Conservation (phyloP, 2,113 vertebrate species). For the Calidris pygmaea region DNA sequence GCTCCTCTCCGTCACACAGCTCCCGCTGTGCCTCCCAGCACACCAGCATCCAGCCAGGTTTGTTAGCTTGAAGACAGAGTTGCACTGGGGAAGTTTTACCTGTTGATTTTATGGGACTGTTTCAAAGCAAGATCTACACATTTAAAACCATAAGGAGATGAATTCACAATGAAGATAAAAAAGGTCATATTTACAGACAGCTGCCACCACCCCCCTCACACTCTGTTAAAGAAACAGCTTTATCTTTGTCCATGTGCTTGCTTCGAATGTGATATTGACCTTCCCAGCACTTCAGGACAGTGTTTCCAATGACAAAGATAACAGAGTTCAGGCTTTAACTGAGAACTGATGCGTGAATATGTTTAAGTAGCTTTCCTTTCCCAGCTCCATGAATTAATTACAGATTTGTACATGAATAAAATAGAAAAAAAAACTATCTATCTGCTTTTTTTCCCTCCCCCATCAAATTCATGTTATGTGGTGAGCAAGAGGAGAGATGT, state of each 20-base stretch:
- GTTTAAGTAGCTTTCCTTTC: not conserved
- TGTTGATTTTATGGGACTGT: not conserved
- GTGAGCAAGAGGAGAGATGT: not conserved
- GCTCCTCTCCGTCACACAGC: not conserved
- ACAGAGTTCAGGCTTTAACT: not conserved
- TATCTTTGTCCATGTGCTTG: not conserved
- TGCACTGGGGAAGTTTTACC: not conserved
- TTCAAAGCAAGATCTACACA: not conserved
- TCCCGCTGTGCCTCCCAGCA: not conserved
- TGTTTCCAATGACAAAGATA: not conserved
- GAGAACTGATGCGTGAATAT: not conserved
- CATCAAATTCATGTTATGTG: not conserved
- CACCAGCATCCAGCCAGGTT: not conserved
- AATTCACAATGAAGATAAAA: not conserved
- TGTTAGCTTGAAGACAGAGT: not conserved
- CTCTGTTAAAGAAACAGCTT: not conserved
- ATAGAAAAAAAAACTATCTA: not conserved
- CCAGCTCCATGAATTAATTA: not conserved
- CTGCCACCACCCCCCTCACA: not conserved
- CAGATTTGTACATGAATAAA: not conserved
- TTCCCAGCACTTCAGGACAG: not conserved
- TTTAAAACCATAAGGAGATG: slow-evolving; percentile 16
- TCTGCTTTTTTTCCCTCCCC: not conserved
- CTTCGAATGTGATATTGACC: not conserved
- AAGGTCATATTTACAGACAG: not conserved